Evolutionary conservation across 2,888 invertebrate genomes (phyloP), one percentile per base, ranked within the genome.

Genomic region (Uropetala carovei): DNA sequence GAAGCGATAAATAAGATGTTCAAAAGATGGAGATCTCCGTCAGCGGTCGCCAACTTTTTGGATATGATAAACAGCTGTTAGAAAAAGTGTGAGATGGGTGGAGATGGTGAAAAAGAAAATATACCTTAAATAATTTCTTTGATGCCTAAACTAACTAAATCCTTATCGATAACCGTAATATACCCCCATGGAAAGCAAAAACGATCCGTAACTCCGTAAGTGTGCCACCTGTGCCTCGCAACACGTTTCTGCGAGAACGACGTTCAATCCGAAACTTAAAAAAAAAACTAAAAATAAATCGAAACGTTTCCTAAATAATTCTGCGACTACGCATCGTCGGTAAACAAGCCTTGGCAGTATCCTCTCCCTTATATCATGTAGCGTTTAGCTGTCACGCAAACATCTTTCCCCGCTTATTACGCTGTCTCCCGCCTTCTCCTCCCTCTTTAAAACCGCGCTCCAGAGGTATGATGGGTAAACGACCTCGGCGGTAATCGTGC

Each of bases 341-440:
- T 14, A 75, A 75, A 75, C 75, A 27, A 75, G 75, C 75, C 75
- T 75, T 75, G 22, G 27, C 75, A 27, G 27, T 27, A 13, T 75
- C 60, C 22, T 59, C 57, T 57, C 85, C 59, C 59, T 83, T n/a
- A 83, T 83, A 56, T 83, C 60, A 27, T 59, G 18, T 86, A 86
- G 59, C 86, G 86, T 86, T 86, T 64, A 60, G 64, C 27, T 64
- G 89, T 89, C 64, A 89, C 89, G 89, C 89, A 64, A 64, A 89
- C 60, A 89, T 89, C 43, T 82, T 30, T 16, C 60, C 92, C 58
- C 56, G 43, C 58, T 84, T 92, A 64, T 84, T 92, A 56, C 30
- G 22, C 83, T 92, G 83, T 92, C 92, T 92, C 57, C 14, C 92
- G 43, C 81, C n/a, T 75, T 56, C 91, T 43, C 0, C 91, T 59